phyloP scores from a whole-genome alignment of 1,140 invertebrate genomes.

The Heliconius himera region DNA sequence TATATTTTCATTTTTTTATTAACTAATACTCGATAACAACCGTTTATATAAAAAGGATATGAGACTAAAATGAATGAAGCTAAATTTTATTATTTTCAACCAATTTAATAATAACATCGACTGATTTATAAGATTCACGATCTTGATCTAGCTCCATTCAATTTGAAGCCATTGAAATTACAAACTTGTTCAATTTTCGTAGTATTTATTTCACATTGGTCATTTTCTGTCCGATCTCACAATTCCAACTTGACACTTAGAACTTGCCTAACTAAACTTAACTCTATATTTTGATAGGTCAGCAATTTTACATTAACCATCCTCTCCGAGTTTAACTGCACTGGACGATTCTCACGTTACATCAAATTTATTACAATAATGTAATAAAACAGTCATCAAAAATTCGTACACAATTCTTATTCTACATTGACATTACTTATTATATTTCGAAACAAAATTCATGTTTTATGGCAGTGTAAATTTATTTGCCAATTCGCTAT shows the following conservation, averaged over 20 bases:
- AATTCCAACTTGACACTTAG: conserved; percentile 58
- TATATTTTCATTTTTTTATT: conserved; percentile 16
- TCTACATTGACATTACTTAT: conserved; percentile 50
- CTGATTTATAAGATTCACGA: neutral
- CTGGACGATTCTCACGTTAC: conserved; percentile 48
- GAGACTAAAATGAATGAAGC: conserved; percentile 54
- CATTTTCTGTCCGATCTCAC: conserved; percentile 65
- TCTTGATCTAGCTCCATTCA: conserved; percentile 33
- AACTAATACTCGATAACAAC: conserved; percentile 8
- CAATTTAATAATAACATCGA: neutral
- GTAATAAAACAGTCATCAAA: conserved; percentile 75
- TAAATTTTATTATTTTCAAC: conserved; percentile 3
- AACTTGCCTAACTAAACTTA: conserved; percentile 60
- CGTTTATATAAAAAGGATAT: conserved; percentile 7
- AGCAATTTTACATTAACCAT: conserved; percentile 44
- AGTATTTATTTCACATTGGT: conserved; percentile 81
- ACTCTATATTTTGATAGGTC: conserved; percentile 38
- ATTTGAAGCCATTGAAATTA: conserved; percentile 39
- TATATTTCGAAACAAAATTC: conserved; percentile 43
- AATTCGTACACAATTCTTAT: conserved; percentile 70
- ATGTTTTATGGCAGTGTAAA: conserved; percentile 73
- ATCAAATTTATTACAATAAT: conserved; percentile 58
- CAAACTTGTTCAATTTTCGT: conserved; percentile 56
- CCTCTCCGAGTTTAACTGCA: conserved; percentile 41
- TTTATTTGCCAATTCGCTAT: conserved; percentile 68